Evolutionary conservation across 2,113 vertebrate species (phyloP).

Genomic region (Scartelaos histophorus): DNA sequence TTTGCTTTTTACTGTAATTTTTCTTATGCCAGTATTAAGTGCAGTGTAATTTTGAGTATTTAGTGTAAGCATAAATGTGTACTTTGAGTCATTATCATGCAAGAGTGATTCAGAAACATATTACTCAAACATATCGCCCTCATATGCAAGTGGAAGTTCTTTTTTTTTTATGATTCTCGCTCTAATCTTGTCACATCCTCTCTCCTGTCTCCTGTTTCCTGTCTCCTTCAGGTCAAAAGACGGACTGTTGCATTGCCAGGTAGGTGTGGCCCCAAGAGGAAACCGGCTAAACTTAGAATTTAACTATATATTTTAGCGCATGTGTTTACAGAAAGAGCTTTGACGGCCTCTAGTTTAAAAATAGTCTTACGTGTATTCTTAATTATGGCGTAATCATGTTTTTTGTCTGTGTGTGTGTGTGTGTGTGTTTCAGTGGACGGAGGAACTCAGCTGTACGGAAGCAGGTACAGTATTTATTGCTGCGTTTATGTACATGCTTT

Average conservation of each 20-base stretch:
- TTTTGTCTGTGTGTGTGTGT: conserved; percentile 13
- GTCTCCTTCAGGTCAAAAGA: conserved; percentile 87
- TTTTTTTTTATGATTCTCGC: conserved; percentile 47
- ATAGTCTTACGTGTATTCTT: conserved; percentile 59
- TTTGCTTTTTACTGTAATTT: no score
- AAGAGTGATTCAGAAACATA: not conserved
- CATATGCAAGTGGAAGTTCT: conserved; percentile 17
- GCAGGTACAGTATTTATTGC: conserved; percentile 80
- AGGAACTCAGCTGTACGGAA: conserved; percentile 90
- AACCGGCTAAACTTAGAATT: conserved; percentile 10
- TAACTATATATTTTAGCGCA: conserved; percentile 51
- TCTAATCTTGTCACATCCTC: conserved; percentile 47
- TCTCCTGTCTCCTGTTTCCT: conserved; percentile 52
- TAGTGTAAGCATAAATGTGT: no score
- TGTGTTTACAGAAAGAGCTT: conserved; percentile 56
- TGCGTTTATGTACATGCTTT: not conserved
- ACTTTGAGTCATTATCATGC: not conserved
- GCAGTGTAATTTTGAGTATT: no score
- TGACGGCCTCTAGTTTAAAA: conserved; percentile 57
- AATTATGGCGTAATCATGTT: conserved; percentile 57
- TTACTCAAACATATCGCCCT: not conserved
- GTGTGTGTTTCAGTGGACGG: conserved; percentile 69
- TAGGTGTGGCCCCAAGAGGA: conserved; percentile 76
- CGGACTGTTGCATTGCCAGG: conserved; percentile 94
- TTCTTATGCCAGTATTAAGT: no score